These are phyloP conservation scores for Alces alces DNA, from an alignment of 2,113 vertebrate genomes.

Conservation along the genomic window DNA sequence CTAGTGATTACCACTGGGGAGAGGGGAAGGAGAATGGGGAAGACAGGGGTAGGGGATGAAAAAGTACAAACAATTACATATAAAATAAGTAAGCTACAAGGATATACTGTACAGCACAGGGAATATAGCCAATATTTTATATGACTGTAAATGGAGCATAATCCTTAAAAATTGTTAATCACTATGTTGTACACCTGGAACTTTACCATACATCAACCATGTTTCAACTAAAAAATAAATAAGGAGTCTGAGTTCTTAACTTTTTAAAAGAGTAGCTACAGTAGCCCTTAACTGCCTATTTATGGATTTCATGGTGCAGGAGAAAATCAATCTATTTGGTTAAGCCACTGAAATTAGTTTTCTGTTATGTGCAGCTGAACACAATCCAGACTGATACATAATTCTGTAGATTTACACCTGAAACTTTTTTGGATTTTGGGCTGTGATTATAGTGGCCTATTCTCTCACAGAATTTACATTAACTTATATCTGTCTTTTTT, in stretches of 20 bases:
- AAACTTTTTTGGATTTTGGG: neutral
- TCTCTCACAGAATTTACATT: neutral
- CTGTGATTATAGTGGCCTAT: neutral
- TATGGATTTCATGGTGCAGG: neutral
- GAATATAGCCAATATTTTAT: neutral
- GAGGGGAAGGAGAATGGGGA: neutral
- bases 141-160: neutral
- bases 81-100: neutral
- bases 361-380: neutral
- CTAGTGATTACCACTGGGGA: neutral
- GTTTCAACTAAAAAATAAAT: neutral
- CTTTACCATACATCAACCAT: neutral
- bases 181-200: neutral
- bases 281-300: neutral
- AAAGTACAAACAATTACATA: neutral
- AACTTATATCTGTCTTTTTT: neutral
- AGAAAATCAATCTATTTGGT: neutral
- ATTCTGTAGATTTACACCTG: neutral
- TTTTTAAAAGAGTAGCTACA: neutral
- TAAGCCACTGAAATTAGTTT: neutral
- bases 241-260: neutral
- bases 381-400: neutral
- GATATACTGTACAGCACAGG: neutral
- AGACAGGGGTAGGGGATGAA: neutral
- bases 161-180: neutral